Conservation (phyloP, 2,113 vertebrate species). For the Mormoops blainvillei region DNA sequence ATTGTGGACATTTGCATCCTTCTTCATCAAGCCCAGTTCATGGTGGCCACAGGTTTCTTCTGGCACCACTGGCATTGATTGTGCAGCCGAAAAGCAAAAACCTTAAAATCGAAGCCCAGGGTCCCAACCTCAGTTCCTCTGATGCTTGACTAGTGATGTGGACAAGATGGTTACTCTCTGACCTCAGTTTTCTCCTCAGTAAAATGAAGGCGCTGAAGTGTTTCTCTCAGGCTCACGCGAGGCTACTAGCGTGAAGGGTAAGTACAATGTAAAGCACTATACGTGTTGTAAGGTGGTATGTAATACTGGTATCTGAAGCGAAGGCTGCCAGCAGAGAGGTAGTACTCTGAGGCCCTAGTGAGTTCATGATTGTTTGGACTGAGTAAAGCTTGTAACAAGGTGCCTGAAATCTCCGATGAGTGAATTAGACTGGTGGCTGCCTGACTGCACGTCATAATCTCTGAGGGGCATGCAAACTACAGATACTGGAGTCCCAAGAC, state of each 20-base stretch:
- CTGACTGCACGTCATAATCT: neutral
- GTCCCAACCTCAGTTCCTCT: neutral
- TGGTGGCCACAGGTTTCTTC: accelerated
- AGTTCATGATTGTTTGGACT: neutral
- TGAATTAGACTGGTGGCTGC: neutral
- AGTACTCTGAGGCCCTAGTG: neutral
- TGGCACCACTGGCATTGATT: neutral
- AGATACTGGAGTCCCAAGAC: neutral
- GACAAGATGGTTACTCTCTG: neutral
- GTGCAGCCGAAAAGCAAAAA: neutral
- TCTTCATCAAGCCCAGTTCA: neutral
- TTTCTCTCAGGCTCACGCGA: neutral
- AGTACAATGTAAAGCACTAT: neutral
- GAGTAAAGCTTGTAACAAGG: neutral
- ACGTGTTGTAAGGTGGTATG: neutral
- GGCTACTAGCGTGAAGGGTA: neutral
- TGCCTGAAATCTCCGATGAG: neutral
- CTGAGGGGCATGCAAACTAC: neutral
- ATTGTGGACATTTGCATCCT: accelerated
- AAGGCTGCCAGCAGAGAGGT: neutral
- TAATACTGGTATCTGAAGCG: neutral
- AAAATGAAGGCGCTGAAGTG: neutral
- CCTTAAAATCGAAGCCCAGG: neutral
- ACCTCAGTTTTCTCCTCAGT: neutral
- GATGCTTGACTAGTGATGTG: neutral